phyloP scores from a whole-genome alignment of 2,797 vertebrate genomes.

The Sebastes alutus region DNA sequence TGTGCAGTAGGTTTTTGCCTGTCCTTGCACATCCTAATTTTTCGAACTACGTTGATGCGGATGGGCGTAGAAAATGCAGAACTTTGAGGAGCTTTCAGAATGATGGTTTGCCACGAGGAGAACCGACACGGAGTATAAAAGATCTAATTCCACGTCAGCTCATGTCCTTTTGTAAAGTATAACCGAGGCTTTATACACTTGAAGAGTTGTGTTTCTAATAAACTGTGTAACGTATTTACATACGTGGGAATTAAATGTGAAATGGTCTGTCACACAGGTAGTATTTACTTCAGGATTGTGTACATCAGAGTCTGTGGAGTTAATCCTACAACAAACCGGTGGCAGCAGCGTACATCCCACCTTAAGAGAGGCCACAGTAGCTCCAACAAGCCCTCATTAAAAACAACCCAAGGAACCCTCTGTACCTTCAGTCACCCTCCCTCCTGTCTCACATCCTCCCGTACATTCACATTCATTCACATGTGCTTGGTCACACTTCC shows the following conservation, averaged over 20 bases:
- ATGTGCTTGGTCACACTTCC: slow-evolving; percentile 33
- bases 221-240: no score
- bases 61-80: no score
- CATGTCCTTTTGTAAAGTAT: no score
- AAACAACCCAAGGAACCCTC: slow-evolving; percentile 31
- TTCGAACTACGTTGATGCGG: no score
- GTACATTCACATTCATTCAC: slow-evolving; percentile 19
- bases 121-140: fast-evolving
- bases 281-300: not conserved
- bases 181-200: no score
- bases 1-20: no score
- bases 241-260: no score
- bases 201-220: no score
- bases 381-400: slow-evolving; percentile 21
- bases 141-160: no score
- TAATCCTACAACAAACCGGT: not conserved
- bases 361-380: slow-evolving; percentile 27
- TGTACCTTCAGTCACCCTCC: not conserved
- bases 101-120: no score
- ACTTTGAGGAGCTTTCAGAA: no score
- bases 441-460: not conserved
- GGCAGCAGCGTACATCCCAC: slow-evolving; percentile 1
- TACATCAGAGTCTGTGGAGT: slow-evolving; percentile 13
- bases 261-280: not conserved
- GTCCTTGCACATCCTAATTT: fast-evolving